Percentiles rank a stretch among this genome's conserved stretches.
Evolutionary conservation across 2,797 vertebrate species (phyloP).

Genomic region (Emys orbicularis): DNA sequence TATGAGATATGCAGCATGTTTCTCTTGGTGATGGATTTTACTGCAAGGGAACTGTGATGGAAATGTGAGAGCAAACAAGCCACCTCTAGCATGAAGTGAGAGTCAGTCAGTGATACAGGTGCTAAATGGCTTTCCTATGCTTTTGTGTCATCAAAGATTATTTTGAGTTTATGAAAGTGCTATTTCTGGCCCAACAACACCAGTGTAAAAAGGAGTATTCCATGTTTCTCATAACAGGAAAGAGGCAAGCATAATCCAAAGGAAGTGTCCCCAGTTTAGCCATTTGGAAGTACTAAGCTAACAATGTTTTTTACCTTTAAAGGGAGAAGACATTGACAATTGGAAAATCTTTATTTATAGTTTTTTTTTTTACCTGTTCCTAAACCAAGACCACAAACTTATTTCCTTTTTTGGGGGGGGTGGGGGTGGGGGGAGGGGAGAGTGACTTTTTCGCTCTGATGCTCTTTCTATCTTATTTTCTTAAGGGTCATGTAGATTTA

Average conservation of each 20-base stretch:
- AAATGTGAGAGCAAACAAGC: background rate
- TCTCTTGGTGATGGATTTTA: background rate
- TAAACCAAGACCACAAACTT: background rate
- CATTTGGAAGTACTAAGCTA: background rate
- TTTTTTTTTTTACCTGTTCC: background rate
- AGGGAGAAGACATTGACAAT: background rate
- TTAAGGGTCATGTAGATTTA: background rate
- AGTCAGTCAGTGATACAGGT: background rate
- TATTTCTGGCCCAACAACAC: conserved; percentile 16
- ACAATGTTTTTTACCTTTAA: background rate
- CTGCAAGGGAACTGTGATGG: background rate
- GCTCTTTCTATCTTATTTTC: background rate
- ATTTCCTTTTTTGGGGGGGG: background rate
- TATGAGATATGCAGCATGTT: fast-evolving
- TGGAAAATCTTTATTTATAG: conserved; percentile 14
- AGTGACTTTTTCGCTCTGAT: background rate
- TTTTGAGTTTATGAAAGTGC: background rate
- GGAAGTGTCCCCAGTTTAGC: background rate
- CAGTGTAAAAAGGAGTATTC: background rate
- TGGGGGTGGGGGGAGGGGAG: too few relatives aligned
- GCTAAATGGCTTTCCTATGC: background rate
- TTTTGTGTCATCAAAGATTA: background rate
- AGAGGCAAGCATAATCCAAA: background rate
- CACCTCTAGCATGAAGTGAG: background rate
- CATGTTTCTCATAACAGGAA: background rate